These are phyloP conservation scores for Poliocrania exsul DNA, from an alignment of 2,797 vertebrate genomes.

Conservation along the genomic window DNA sequence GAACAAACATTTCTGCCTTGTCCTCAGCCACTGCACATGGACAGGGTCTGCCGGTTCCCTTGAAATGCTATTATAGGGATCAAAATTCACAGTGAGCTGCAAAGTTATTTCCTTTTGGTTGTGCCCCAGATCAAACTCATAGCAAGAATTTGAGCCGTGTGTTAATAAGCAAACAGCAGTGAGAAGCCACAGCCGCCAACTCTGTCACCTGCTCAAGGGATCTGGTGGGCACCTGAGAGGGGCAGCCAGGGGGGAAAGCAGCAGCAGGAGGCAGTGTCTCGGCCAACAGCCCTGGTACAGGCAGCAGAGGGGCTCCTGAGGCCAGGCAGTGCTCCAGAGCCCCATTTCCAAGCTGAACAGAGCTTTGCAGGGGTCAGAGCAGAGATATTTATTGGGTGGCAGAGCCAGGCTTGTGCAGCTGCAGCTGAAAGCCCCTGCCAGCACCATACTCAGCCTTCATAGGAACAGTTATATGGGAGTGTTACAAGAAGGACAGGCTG, in stretches of 20 bases:
- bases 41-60: neutral
- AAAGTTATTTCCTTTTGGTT: constrained; percentile 26
- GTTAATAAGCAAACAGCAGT: neutral
- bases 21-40: neutral
- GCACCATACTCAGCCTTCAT: neutral
- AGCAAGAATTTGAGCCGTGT: neutral
- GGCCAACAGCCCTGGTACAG: neutral
- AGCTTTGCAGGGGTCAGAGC: neutral
- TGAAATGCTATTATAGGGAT: neutral
- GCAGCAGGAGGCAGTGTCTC: neutral
- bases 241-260: neutral
- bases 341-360: neutral
- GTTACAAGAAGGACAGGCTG: neutral
- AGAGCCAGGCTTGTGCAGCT: neutral
- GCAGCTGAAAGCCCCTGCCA: neutral
- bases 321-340: neutral
- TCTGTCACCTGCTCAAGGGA: neutral
- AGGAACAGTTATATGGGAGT: neutral
- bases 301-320: neutral
- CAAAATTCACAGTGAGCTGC: neutral
- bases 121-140: neutral
- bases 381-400: constrained; percentile 26
- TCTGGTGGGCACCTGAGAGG: neutral
- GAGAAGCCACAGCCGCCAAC: neutral
- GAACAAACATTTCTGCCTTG: neutral